phyloP scores from a whole-genome alignment of 2,888 invertebrate genomes.

The Synergus japonicus region DNA sequence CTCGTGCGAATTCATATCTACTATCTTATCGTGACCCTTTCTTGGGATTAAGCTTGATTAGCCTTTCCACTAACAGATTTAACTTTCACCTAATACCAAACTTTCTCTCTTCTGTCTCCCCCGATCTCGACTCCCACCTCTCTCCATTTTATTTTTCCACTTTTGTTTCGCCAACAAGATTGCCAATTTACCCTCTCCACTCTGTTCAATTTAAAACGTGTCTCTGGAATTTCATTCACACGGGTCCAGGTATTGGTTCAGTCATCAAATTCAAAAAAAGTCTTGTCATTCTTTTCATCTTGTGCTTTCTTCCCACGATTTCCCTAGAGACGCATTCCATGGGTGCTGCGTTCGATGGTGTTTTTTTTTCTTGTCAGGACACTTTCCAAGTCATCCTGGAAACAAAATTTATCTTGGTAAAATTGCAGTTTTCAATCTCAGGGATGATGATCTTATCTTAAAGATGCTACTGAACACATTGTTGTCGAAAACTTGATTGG shows the following conservation, averaged over 20 bases:
- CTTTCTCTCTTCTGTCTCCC: conserved; percentile 42
- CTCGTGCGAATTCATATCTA: conserved; percentile 48
- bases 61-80: conserved; percentile 33
- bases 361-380: neutral
- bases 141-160: conserved; percentile 36
- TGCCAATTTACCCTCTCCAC: neutral
- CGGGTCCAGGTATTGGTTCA: neutral
- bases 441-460: too few species aligned
- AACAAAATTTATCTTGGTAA: neutral
- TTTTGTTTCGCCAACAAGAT: neutral
- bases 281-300: neutral
- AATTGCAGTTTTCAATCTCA: too few species aligned
- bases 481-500: too few species aligned
- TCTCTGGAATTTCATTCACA: neutral
- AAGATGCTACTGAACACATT: too few species aligned
- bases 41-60: neutral
- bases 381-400: neutral
- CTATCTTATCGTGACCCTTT: neutral
- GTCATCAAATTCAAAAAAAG: neutral
- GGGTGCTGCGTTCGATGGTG: neutral
- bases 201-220: neutral
- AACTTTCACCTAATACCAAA: conserved; percentile 18
- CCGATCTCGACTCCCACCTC: conserved; percentile 24
- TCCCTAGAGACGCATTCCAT: neutral
- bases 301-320: neutral